Base-by-base conservation (phyloP, 2,888 invertebrate species). In the Ophion ventricosus region DNA sequence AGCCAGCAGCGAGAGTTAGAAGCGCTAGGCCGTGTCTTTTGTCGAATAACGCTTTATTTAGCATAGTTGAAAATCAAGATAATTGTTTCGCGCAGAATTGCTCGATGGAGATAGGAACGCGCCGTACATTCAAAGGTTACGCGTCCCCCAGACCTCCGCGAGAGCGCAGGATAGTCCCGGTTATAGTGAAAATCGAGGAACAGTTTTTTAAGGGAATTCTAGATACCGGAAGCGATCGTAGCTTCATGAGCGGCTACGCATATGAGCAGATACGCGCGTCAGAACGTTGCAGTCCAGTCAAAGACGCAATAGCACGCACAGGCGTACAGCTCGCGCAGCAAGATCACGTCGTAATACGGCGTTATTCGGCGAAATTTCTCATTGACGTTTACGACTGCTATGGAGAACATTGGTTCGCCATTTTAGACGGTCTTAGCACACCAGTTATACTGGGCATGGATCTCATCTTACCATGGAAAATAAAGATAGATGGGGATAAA, bases 341-440 rank as follows among this genome's bases (percentile, higher is more conserved):
- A 23, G 56, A 35, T 5, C 76, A 76, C 14, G 20, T 76, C 14
- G 76, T 57, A 7, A 57, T 59, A 5, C 76, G 67, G 10, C 76
- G 76, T 17, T 66, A 25, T 4, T 66, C 76, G 11, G 66, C 35
- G 7, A 76, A 76, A 57, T 76, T 76, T 23, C 26, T 67, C 8
- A 64, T 75, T 1, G 63, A 75, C 2, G 35, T 75, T 2, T 23
- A 35, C 3, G 75, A 75, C 17, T 75, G 75, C 20, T 63, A 49
- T 14, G 75, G 75, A 14, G 75, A 70, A 14, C 54, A 70, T 8
- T 70, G 69, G 69, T 70, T 70, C 56, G 56, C 69, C 8, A 56
- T 70, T 17, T 56, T 70, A n/a, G 56, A 70, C 69, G 69, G 69
- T 29, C 29, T 70, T 1, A 70, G 69, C 25, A 70, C 69, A 29